phyloP scores from a whole-genome alignment of 2,797 vertebrate species.

The Acipenser ruthenus region DNA sequence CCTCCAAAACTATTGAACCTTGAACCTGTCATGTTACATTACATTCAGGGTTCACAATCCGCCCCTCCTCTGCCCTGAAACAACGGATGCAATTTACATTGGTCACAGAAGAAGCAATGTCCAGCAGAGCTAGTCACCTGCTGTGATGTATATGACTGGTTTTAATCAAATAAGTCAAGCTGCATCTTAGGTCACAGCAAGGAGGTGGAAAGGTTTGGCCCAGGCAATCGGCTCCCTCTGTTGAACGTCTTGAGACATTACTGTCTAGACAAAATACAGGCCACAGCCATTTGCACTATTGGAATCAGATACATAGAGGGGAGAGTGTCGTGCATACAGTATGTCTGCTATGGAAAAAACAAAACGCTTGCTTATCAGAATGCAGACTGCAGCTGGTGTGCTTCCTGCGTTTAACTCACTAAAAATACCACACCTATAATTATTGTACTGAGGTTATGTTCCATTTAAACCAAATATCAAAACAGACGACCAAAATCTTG shows the following conservation, averaged over 20 bases:
- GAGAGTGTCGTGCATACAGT: background rate
- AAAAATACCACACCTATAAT: no score
- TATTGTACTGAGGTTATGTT: no score
- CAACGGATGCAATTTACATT: slow-evolving; percentile 13
- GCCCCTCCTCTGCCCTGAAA: background rate
- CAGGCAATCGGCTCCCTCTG: background rate
- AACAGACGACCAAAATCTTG: no score
- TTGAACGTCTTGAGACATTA: slow-evolving; percentile 1
- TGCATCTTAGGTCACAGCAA: slow-evolving; percentile 1
- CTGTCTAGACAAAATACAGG: background rate
- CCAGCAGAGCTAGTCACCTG: background rate
- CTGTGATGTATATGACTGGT: slow-evolving; percentile 6
- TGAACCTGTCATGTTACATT: slow-evolving; percentile 6
- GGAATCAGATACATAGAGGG: background rate
- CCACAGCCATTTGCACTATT: background rate
- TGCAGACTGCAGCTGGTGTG: slow-evolving; percentile 20
- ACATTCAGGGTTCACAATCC: slow-evolving; percentile 1
- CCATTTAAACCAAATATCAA: no score
- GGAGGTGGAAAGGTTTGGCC: background rate
- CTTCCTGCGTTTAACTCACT: background rate
- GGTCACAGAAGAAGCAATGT: slow-evolving; percentile 6
- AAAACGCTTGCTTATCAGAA: background rate
- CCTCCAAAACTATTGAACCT: slow-evolving; percentile 7
- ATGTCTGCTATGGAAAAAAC: background rate
- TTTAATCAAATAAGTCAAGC: slow-evolving; percentile 8